These are phyloP conservation scores for Cotesia chilonis DNA, from an alignment of 1,140 invertebrate species.

Conservation along the genomic window DNA sequence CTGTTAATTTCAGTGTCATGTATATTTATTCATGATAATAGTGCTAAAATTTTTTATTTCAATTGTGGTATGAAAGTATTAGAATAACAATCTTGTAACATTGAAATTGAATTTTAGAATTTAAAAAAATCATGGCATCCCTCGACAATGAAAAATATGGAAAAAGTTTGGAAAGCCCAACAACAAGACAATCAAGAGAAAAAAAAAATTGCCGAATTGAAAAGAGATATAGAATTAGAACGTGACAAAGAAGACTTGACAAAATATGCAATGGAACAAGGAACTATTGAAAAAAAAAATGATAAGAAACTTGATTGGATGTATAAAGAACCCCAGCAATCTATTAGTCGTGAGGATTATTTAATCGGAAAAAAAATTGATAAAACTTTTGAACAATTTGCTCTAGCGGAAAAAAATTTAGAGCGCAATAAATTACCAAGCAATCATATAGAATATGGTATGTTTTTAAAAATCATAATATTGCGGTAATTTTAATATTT, in stretches of 20 bases:
- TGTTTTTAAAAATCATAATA: conserved; percentile 13
- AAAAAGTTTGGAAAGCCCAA: conserved; percentile 81
- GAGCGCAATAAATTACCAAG: conserved; percentile 67
- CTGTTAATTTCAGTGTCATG: not conserved
- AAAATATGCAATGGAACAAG: conserved; percentile 69
- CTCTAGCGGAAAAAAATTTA: conserved; percentile 67
- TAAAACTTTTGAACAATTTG: conserved; percentile 79
- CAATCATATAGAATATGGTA: conserved; percentile 75
- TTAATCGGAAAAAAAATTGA: conserved; percentile 88
- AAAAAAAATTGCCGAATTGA: conserved; percentile 73
- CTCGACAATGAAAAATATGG: conserved; percentile 80
- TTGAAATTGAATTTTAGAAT: conserved; percentile 65
- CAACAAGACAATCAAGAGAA: conserved; percentile 76
- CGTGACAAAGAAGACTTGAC: conserved; percentile 73
- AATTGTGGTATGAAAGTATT: conserved; percentile 24
- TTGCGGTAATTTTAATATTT: no score
- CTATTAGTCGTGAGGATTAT: conserved; percentile 87
- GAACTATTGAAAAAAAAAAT: conserved; percentile 66
- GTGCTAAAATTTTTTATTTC: not conserved
- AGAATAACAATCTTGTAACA: conserved; percentile 4
- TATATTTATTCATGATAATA: not conserved
- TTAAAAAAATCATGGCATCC: conserved; percentile 85
- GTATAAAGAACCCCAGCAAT: conserved; percentile 84
- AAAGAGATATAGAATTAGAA: conserved; percentile 75
- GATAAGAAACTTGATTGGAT: conserved; percentile 88